Conservation (phyloP, 2,888 invertebrate genomes). For the Microplitis deprimator region DNA sequence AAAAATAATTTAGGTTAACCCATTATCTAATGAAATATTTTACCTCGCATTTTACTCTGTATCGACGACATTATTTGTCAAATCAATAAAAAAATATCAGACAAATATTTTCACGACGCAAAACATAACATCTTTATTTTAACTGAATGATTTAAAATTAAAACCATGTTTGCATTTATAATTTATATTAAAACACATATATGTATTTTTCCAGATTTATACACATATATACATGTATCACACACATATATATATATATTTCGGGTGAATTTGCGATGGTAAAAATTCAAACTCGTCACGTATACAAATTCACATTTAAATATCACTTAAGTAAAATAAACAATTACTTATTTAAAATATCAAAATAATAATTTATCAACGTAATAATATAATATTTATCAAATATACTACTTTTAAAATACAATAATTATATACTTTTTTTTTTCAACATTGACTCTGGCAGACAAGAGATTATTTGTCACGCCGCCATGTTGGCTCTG, state of each 20-base stretch:
- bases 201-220: background rate
- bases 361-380: background rate
- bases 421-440: constrained; percentile 3
- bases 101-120: constrained; percentile 24
- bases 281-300: background rate
- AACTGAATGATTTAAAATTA: constrained; percentile 32
- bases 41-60: constrained; percentile 63
- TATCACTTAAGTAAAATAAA: background rate
- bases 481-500: constrained; percentile 50
- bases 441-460: background rate
- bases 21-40: constrained; percentile 31
- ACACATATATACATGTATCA: constrained; percentile 27
- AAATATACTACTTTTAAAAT: background rate
- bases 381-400: background rate
- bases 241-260: background rate
- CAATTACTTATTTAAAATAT: background rate
- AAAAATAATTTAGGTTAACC: constrained; percentile 12
- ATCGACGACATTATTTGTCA: constrained; percentile 59
- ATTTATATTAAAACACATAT: constrained; percentile 3
- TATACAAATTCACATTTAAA: background rate
- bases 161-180: constrained; percentile 42
- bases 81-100: constrained; percentile 19
- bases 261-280: background rate
- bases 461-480: constrained; percentile 45
- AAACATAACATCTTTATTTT: constrained; percentile 32